These are phyloP conservation scores for Rhea pennata DNA, from an alignment of 2,113 vertebrate species.

Conservation along the genomic window DNA sequence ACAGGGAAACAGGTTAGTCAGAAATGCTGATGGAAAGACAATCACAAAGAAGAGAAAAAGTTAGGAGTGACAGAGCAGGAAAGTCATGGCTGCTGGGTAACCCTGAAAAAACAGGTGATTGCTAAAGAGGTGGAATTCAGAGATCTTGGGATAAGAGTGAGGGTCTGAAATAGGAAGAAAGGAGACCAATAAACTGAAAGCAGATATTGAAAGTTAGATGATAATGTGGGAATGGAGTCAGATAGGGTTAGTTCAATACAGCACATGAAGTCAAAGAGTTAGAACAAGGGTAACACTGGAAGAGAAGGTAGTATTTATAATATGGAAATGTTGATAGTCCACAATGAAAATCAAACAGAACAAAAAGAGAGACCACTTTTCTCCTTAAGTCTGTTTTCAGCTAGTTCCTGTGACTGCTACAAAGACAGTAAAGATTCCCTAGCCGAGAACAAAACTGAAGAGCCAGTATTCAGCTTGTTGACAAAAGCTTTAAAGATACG, in stretches of 20 bases:
- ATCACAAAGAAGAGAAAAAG: accelerated
- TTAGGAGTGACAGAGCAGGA: accelerated
- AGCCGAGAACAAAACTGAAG: neutral
- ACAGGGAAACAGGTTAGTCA: neutral
- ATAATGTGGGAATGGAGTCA: accelerated
- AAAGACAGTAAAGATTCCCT: neutral
- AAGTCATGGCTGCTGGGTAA: accelerated
- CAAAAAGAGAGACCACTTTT: neutral
- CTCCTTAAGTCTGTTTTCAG: neutral
- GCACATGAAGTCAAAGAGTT: neutral
- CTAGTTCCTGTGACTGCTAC: neutral
- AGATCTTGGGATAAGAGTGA: neutral
- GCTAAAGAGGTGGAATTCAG: neutral
- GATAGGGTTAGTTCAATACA: no score
- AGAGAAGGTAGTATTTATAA: neutral
- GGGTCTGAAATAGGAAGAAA: no score
- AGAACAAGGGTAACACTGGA: neutral
- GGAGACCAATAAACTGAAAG: accelerated
- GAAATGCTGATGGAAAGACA: neutral
- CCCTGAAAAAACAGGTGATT: neutral
- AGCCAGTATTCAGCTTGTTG: neutral
- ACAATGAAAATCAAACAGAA: neutral
- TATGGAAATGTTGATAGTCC: neutral
- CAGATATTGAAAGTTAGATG: no score
- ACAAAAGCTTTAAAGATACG: neutral